Percentiles rank a stretch among this genome's conserved stretches.
Evolutionary conservation across 2,888 invertebrate species (phyloP).

Genomic region (Sminthurides aquaticus): DNA sequence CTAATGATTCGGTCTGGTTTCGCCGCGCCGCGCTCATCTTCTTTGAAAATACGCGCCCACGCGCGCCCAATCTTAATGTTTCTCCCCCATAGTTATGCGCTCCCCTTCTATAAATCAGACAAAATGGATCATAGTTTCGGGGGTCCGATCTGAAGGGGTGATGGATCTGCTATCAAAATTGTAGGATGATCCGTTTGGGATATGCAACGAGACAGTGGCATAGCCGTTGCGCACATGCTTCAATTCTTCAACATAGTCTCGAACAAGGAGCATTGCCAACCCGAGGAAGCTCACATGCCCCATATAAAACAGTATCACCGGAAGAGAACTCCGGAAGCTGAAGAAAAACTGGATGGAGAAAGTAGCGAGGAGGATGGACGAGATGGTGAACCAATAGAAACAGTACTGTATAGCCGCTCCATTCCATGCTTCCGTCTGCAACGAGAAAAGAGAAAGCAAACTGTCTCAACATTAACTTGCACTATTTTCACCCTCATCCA

Average conservation of each 20-base stretch:
- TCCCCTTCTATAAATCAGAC: too few species aligned
- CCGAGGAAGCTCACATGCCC: constrained; percentile 16
- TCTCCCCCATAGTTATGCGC: too few species aligned
- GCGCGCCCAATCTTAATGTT: too few species aligned
- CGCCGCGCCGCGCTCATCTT: too few species aligned
- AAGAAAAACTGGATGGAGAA: constrained; percentile 19
- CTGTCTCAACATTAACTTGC: too few species aligned
- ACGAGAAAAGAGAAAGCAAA: too few species aligned
- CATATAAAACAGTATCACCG: constrained; percentile 13
- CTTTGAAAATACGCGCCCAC: too few species aligned
- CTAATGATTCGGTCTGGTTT: too few species aligned
- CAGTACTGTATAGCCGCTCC: constrained; percentile 9
- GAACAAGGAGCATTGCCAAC: constrained; percentile 5
- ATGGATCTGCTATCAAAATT: constrained; percentile 1
- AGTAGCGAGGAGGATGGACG: constrained; percentile 9
- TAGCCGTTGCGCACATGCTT: constrained; percentile 7
- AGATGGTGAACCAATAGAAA: constrained; percentile 17
- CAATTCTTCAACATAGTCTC: constrained; percentile 10
- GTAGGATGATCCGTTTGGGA: neutral
- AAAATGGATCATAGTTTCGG: neutral
- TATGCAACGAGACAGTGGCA: neutral
- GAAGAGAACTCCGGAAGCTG: constrained; percentile 17
- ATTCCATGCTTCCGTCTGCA: neutral
- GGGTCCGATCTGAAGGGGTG: neutral
- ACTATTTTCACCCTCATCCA: too few species aligned